Percentiles rank a stretch among this genome's conserved stretches.
Evolutionary conservation across 2,888 invertebrate genomes (phyloP).

Genomic region (Euzetes globulus): DNA sequence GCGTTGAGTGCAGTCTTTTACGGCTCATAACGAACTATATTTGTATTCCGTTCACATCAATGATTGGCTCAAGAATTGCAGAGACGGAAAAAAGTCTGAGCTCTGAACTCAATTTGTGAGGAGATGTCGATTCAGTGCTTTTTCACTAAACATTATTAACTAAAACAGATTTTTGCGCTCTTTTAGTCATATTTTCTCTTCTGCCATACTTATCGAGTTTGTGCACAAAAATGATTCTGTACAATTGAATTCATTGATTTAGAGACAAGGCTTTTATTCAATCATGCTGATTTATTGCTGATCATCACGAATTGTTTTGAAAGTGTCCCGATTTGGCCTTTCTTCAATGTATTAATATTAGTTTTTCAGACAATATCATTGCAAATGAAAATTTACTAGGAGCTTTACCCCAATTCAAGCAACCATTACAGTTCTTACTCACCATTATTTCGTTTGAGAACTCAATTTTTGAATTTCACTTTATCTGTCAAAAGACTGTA

Average conservation of each 20-base stretch:
- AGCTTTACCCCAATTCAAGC: too few relatives aligned
- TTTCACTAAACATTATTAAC: background rate
- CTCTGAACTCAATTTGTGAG: background rate
- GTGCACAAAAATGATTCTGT: background rate
- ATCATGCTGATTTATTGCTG: too few relatives aligned
- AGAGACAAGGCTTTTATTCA: too few relatives aligned
- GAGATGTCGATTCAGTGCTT: background rate
- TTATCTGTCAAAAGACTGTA: too few relatives aligned
- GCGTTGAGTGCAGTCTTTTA: background rate
- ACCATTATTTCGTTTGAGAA: too few relatives aligned
- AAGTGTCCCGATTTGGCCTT: too few relatives aligned
- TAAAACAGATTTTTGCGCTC: background rate
- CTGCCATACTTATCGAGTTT: background rate
- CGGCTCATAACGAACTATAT: conserved; percentile 1
- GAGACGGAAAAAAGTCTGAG: background rate
- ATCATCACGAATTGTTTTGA: too few relatives aligned
- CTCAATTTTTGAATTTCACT: too few relatives aligned
- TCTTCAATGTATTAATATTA: too few relatives aligned
- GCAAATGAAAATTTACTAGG: too few relatives aligned
- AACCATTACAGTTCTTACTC: too few relatives aligned
- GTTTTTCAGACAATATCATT: too few relatives aligned
- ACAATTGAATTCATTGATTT: background rate
- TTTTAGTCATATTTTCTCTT: background rate
- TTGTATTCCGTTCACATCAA: conserved; percentile 11
- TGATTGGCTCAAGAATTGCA: background rate